Evolutionary conservation across 2,888 invertebrate genomes (phyloP).

Genomic region (Nemotelus nigrinus): DNA sequence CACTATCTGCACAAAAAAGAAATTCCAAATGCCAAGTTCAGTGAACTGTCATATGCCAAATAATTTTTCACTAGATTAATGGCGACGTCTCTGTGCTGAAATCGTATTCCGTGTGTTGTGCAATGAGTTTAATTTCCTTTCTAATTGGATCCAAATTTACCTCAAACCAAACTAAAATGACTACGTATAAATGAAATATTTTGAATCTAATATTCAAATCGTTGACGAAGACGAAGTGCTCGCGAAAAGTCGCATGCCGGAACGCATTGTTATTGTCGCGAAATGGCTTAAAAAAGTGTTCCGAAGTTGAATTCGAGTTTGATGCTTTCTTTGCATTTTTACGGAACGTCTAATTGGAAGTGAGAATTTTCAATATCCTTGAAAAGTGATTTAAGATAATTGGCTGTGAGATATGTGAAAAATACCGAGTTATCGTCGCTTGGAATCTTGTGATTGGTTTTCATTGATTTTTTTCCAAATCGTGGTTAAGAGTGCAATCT

Average conservation of each 20-base stretch:
- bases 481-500: no score
- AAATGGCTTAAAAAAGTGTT: slow-evolving; percentile 30
- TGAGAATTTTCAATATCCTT: not conserved
- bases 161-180: slow-evolving; percentile 2
- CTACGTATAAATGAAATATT: slow-evolving; percentile 23
- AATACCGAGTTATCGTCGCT: not conserved
- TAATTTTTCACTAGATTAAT: slow-evolving; percentile 44
- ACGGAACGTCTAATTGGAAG: not conserved
- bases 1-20: not conserved
- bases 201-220: not conserved
- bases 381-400: slow-evolving; percentile 30
- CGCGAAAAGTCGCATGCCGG: slow-evolving; percentile 46
- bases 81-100: slow-evolving; percentile 42
- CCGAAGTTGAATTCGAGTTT: slow-evolving; percentile 23
- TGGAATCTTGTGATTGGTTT: slow-evolving; percentile 21
- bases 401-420: slow-evolving; percentile 13
- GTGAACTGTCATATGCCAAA: slow-evolving; percentile 47
- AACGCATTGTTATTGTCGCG: slow-evolving; percentile 47
- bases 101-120: slow-evolving; percentile 16
- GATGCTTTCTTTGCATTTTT: slow-evolving; percentile 36
- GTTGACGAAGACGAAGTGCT: not conserved
- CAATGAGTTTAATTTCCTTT: slow-evolving; percentile 47
- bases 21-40: slow-evolving; percentile 38
- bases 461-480: slow-evolving; percentile 48
- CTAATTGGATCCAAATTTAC: not conserved